Evolutionary conservation across 2,797 vertebrate genomes (phyloP).

Genomic region (Bovichtus diacanthus): DNA sequence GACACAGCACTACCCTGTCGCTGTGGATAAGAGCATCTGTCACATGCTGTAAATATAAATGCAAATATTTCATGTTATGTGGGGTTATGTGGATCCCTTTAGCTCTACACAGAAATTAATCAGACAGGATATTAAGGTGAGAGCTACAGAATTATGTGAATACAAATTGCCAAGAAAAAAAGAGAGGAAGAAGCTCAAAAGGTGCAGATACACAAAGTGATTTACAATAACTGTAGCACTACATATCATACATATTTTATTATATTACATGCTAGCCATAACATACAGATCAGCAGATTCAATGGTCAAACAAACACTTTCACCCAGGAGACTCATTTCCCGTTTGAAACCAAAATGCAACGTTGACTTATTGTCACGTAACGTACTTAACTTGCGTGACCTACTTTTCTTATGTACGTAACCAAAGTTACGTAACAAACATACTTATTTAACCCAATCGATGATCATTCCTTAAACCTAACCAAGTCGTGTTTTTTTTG

Average conservation of each 20-base stretch:
- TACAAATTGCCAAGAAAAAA: slow-evolving; percentile 21
- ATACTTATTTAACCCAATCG: no score
- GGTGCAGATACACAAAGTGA: slow-evolving; percentile 5
- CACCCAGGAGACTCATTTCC: no score
- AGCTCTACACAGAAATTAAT: slow-evolving; percentile 42
- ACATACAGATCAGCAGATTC: no score
- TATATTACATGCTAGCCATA: slow-evolving; percentile 7
- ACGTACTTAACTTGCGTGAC: no score
- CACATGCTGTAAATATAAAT: slow-evolving; percentile 31
- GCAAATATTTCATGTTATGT: slow-evolving; percentile 34
- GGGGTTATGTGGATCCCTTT: slow-evolving; percentile 37
- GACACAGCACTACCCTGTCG: slow-evolving; percentile 6
- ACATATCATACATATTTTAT: background rate
- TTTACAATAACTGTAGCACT: background rate
- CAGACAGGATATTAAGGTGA: slow-evolving; percentile 26
- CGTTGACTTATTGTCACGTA: no score
- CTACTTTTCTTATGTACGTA: no score
- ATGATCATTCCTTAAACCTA: no score
- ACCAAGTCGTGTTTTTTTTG: no score
- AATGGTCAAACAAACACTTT: no score
- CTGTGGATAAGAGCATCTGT: slow-evolving; percentile 30
- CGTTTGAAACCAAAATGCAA: no score
- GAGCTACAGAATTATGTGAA: slow-evolving; percentile 1
- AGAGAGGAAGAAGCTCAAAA: slow-evolving; percentile 3
- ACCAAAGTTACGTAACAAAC: no score